phyloP scores from a whole-genome alignment of 2,888 invertebrate genomes.

The Andrena haemorrhoa region DNA sequence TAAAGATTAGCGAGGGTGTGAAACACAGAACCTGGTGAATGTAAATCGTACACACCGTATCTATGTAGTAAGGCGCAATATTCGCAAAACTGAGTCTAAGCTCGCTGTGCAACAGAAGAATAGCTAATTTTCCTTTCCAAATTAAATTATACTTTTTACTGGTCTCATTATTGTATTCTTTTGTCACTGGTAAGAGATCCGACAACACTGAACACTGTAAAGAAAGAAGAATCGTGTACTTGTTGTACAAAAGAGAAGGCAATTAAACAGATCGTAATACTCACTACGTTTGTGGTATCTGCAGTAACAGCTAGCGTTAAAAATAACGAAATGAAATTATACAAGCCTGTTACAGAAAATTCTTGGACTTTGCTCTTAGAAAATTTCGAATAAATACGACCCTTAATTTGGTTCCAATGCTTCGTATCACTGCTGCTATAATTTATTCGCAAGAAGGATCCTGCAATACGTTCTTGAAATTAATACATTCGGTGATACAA shows the following conservation, averaged over 20 bases:
- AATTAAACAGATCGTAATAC: constrained; percentile 47
- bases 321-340: constrained; percentile 86
- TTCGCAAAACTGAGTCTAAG: constrained; percentile 66
- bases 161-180: constrained; percentile 69
- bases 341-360: constrained; percentile 86
- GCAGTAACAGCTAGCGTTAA: constrained; percentile 84
- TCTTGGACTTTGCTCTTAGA: constrained; percentile 86
- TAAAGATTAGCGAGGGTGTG: background rate
- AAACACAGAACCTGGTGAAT: background rate
- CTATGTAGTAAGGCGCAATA: constrained; percentile 70
- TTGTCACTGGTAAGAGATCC: constrained; percentile 77
- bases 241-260: background rate
- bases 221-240: constrained; percentile 22
- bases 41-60: constrained; percentile 65
- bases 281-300: constrained; percentile 84
- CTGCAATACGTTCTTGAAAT: constrained; percentile 71
- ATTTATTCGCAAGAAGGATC: constrained; percentile 80
- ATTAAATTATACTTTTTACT: constrained; percentile 74
- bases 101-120: constrained; percentile 80
- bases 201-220: constrained; percentile 79
- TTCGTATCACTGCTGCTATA: constrained; percentile 77
- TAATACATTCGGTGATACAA: constrained; percentile 50
- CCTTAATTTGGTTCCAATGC: constrained; percentile 86
- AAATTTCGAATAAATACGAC: constrained; percentile 87
- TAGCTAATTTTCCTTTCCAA: constrained; percentile 80